Evolutionary conservation across 2,888 invertebrate species (phyloP), one percentile per base, ranked within the genome.

Genomic region (Harpalus rufipes): DNA sequence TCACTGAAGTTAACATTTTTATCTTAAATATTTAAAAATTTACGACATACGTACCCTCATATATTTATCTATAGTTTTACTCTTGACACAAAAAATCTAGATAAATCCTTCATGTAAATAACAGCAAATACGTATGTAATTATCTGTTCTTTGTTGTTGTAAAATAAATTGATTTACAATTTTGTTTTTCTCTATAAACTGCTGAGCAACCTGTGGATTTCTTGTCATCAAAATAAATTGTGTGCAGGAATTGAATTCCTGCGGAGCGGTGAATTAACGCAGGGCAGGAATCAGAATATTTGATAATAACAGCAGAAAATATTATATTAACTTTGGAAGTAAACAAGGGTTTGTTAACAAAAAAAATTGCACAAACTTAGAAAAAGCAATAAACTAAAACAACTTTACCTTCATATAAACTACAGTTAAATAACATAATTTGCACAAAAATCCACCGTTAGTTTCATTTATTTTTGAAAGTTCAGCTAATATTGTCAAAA

Each of bases 131-230:
- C 32, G 32, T 32, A 51, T 51, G 44, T 51, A 51, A 51, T 51
- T 51, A 12, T 51, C 44, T 51, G 44, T 2, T 51, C 44, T 51
- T 51, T 51, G 56, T 78, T 41, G 44, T 18, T 78, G 78, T 63
- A 21, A 12, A 81, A 81, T 81, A 41, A 51, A 81, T 81, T 81
- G 68, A 68, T 81, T 81, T 81, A 65, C 51, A 81, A 68, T 68
- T 51, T n/a, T 56, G 16, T 44, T 68, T 68, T 81, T 81, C 68
- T 41, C 68, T 63, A 7, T 59, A 12, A 25, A 21, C 63, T 10
- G 58, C 56, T 51, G 68, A 12, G 68, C 7, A 39, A 14, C 39
- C 39, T 68, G 68, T 32, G 14, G 39, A 41, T 68, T 68, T 68
- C 14, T 12, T 68, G 68, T 68, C 78, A 78, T 78, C 25, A 14